Base-by-base conservation (phyloP, 1,140 invertebrate genomes). In the Lethocerus indicus region DNA sequence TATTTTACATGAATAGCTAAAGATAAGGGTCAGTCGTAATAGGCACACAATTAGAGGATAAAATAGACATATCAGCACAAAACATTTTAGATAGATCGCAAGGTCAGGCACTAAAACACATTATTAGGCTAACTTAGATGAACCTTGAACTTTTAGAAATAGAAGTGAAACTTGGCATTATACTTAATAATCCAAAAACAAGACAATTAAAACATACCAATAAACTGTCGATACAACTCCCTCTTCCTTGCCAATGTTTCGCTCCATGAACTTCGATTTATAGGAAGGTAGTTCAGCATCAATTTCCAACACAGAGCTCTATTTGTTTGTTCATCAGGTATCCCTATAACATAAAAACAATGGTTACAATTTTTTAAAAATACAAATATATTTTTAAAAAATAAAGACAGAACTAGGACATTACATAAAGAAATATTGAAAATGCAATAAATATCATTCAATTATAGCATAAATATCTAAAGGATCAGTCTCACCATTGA, bases 281-380 rank as follows among this genome's bases (percentile, higher is more conserved):
- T 58, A 3, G 85, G 83, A 46, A 92, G 65, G 64, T 90, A 92
- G 59, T 86, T 82, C 5, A 92, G 68, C 35, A 92, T 62, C 9
- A 90, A 64, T 62, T 81, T 84, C 87, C 87, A 92, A 53, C 83
- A 83, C 13, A 85, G 58, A 1, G 84, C 70, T 47, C 86, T 67
- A 40, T 80, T 67, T 1, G 82, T 81, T 53, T 77, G 75, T 57
- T 84, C 81, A 61, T 91, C 85, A 18, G 86, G 86, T 49, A 88
- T 79, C 43, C 85, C 85, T 87, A 57, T 50, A 62, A 65, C 55
- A 58, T 50, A 53, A 52, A 18, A 43, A 54, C 36, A 29, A 50
- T 51, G 6, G 16, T n/a, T 6, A 24, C 16, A 23, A 27, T 35
- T 36, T 18, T 42, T 26, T 46, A 35, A 18, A 27, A 4, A 40